These are phyloP conservation scores for Apamea sordens DNA, from an alignment of 2,888 invertebrate species.

Conservation along the genomic window DNA sequence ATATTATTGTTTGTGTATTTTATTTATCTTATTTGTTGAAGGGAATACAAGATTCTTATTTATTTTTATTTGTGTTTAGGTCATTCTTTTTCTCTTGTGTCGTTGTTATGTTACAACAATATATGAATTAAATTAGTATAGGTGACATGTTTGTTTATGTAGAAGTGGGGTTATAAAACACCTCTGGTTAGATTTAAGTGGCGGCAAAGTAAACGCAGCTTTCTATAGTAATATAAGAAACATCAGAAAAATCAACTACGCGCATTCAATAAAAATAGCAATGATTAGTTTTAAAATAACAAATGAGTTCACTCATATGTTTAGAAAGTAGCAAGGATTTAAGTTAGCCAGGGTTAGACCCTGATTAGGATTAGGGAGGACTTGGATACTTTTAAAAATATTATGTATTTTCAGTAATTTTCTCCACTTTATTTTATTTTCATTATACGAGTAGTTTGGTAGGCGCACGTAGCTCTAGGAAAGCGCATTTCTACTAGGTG, in stretches of 20 bases:
- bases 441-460: not conserved
- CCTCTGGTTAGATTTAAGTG: not conserved
- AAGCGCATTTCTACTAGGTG: not conserved
- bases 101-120: not conserved
- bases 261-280: constrained; percentile 41
- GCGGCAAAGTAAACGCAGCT: constrained; percentile 4
- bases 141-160: not conserved
- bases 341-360: constrained; percentile 6
- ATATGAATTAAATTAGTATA: constrained; percentile 6
- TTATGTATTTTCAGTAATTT: not conserved
- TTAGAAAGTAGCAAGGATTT: constrained; percentile 11
- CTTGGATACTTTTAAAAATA: not conserved
- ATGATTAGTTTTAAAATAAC: constrained; percentile 37
- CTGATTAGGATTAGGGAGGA: constrained; percentile 2
- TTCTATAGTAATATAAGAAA: not conserved
- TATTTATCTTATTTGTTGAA: not conserved
- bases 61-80: not conserved
- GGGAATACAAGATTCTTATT: not conserved
- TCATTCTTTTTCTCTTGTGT: not conserved
- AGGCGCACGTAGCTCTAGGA: not conserved
- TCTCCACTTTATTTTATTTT: not conserved
- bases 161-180: not conserved
- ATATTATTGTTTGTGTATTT: not conserved
- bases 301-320: constrained; percentile 32
- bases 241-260: constrained; percentile 34